A percentile compares a stretch with the other conserved stretches of the same genome.
phyloP scores from a whole-genome alignment of 1,140 invertebrate species.

The Brachionus sp. region DNA sequence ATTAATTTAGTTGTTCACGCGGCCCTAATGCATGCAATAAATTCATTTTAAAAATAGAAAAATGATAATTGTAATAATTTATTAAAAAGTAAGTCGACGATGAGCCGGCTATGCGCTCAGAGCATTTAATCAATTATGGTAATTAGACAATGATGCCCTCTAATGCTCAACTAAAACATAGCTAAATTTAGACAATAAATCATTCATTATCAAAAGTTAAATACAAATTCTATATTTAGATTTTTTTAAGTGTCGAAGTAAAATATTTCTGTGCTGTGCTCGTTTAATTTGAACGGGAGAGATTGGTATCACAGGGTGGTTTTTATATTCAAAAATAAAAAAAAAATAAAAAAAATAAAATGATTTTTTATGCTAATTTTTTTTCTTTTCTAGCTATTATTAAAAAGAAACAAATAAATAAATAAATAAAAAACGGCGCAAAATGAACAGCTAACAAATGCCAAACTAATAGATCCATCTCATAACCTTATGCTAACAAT shows the following conservation, averaged over 20 bases:
- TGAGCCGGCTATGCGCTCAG: background rate
- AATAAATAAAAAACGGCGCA: background rate
- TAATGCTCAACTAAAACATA: too few relatives aligned
- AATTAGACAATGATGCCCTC: background rate
- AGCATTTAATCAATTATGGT: too few relatives aligned
- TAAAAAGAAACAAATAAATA: background rate
- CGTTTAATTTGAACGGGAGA: background rate
- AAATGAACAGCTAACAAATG: background rate
- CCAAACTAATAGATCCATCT: too few relatives aligned
- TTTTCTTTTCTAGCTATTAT: background rate
- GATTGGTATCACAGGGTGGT: background rate
- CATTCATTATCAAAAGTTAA: background rate
- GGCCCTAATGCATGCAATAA: background rate
- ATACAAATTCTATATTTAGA: background rate
- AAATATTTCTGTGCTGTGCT: background rate
- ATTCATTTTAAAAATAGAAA: background rate
- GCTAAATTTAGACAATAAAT: background rate
- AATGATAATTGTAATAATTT: background rate
- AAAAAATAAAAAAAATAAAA: background rate
- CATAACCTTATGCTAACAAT: too few relatives aligned
- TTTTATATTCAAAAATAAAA: background rate
- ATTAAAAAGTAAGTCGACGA: background rate
- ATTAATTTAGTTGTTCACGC: background rate
- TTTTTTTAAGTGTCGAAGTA: background rate
- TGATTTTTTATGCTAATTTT: slow-evolving; percentile 9